A percentile compares a stretch with the other conserved stretches of the same genome.
Evolutionary conservation across 2,113 vertebrate species (phyloP).

Genomic region (Phrynocephalus versicolor): DNA sequence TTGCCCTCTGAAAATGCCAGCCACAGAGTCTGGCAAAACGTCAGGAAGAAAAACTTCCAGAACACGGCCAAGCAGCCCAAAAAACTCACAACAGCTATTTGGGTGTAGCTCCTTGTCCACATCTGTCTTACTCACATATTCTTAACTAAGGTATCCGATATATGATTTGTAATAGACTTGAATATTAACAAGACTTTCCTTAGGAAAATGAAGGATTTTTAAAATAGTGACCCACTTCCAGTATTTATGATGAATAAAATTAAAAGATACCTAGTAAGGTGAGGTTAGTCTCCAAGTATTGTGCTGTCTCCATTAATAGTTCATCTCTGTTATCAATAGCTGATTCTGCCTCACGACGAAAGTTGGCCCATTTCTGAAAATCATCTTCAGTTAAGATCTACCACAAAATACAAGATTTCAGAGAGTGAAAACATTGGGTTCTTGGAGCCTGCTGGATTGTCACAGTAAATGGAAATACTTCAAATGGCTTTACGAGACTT

Average conservation of each 20-base stretch:
- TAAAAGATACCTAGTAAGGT: slow-evolving; percentile 82
- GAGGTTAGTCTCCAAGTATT: slow-evolving; percentile 81
- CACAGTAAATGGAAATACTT: background rate
- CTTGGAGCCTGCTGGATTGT: background rate
- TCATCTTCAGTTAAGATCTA: slow-evolving; percentile 84
- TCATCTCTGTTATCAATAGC: slow-evolving; percentile 83
- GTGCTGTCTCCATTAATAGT: slow-evolving; percentile 79
- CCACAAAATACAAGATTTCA: background rate
- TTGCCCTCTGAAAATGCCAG: too few species aligned
- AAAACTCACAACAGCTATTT: too few species aligned
- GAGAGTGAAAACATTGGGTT: background rate
- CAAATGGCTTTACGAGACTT: background rate
- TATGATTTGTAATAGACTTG: too few species aligned
- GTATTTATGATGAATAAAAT: slow-evolving; percentile 42
- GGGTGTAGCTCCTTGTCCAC: too few species aligned
- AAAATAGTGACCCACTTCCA: too few species aligned
- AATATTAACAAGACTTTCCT: too few species aligned
- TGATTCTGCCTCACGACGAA: slow-evolving; percentile 83
- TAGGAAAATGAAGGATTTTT: too few species aligned
- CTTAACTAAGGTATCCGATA: too few species aligned
- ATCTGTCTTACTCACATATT: too few species aligned
- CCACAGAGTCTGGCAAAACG: too few species aligned
- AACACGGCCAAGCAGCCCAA: background rate
- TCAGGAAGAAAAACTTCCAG: too few species aligned
- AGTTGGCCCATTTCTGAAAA: slow-evolving; percentile 83